Evolutionary conservation across 2,113 vertebrate genomes (phyloP), one percentile per base, ranked within the genome.

Genomic region (Cavia porcellus): DNA sequence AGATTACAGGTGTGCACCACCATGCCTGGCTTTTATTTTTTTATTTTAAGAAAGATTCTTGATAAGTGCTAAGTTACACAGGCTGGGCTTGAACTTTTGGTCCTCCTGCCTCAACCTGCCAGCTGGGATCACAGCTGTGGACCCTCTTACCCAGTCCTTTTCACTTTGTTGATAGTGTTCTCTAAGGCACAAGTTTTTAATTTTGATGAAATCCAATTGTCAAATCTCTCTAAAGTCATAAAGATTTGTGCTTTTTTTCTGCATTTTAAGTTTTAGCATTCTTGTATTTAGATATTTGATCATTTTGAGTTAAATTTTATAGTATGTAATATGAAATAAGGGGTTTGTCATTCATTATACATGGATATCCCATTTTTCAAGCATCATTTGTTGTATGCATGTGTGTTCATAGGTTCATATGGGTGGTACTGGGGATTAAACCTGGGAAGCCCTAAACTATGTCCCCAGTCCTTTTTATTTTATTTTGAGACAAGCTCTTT

Each of bases 291-390:
- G 57, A 86, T 4, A 15, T 75, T 89, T 72, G 80, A 74, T 81
- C 52, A 66, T 95, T 95, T 95, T 87, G 66, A 64, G 61, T 93
- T 94, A 47, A 75, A 47, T 79, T 79, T 79, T 50, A 79, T 50
- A 47, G 74, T 32, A 80, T 55, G 22, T 35, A 20, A 15, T 52
- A 35, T 35, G 28, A 80, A 52, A 30, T 80, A 55, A 55, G 74
- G 74, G 12, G 77, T 80, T 35, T 52, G 74, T 79, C 28, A 32
- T 50, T 79, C 75, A 52, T 79, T 79, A 52, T 17, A 52, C 47
- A 12, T 55, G 17, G 32, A 80, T 52, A 80, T 80, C 30, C 77
- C 11, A 1, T 80, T 80, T 80, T 35, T 13, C 50, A 80, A 80
- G 50, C 12, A 35, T 17, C 6, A 14, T 80, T 80, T 35, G 30